Percentiles rank a stretch among this genome's conserved stretches.
Conservation (phyloP, 2,113 vertebrate species). For the Oceanodroma tethys region DNA sequence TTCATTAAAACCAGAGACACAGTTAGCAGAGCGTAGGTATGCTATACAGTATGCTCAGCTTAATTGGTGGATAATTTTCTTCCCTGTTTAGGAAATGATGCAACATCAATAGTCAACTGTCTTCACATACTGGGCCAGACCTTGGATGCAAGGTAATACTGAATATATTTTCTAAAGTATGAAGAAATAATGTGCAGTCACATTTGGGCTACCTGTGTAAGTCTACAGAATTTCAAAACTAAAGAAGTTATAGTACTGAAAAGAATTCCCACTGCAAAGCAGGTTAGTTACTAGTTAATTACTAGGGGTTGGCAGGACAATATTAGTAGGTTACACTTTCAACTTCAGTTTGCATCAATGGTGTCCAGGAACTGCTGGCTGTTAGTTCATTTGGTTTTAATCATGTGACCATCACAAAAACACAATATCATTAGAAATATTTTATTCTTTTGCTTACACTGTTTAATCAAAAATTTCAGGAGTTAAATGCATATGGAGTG, state of each 20-base stretch:
- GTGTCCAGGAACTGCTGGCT: background rate
- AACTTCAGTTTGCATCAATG: background rate
- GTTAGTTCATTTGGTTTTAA: background rate
- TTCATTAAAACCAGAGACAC: background rate
- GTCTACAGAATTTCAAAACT: background rate
- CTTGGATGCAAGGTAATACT: slow-evolving; percentile 87
- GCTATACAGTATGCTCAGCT: background rate
- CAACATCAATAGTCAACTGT: slow-evolving; percentile 95
- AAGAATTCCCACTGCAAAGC: background rate
- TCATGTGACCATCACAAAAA: background rate
- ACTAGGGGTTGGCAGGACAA: background rate
- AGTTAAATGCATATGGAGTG: background rate
- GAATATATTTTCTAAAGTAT: background rate
- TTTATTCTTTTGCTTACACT: background rate
- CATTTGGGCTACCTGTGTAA: background rate
- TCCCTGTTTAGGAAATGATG: slow-evolving; percentile 86
- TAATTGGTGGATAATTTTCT: slow-evolving; percentile 3
- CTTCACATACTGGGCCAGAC: slow-evolving; percentile 96
- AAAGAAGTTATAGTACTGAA: background rate
- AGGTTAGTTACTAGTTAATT: background rate
- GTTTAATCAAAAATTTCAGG: background rate
- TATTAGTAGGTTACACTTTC: background rate
- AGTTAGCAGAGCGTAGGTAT: background rate
- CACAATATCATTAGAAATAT: background rate
- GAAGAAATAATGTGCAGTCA: background rate